phyloP scores from a whole-genome alignment of 2,888 invertebrate genomes.

The Nymphalis urticae region DNA sequence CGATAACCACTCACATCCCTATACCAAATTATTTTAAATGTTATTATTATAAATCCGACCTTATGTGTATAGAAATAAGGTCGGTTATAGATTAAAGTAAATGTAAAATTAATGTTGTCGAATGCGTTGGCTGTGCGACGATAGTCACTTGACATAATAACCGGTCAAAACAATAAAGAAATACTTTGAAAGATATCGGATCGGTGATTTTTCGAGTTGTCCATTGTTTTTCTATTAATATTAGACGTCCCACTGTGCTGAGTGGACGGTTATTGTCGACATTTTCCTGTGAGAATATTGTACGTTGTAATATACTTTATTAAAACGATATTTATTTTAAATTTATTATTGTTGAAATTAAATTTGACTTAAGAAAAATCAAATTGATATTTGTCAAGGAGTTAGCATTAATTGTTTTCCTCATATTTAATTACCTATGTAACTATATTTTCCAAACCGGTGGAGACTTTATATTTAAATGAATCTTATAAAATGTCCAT shows the following conservation, averaged over 20 bases:
- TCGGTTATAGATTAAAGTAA: neutral
- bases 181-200: slow-evolving; percentile 65
- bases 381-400: too few species aligned
- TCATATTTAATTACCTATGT: too few species aligned
- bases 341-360: too few species aligned
- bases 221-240: slow-evolving; percentile 64
- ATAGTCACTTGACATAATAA: slow-evolving; percentile 72
- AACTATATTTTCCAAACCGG: too few species aligned
- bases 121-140: slow-evolving; percentile 54
- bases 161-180: slow-evolving; percentile 71
- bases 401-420: too few species aligned
- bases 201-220: slow-evolving; percentile 63
- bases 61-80: slow-evolving; percentile 42
- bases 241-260: slow-evolving; percentile 48
- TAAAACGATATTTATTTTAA: slow-evolving; percentile 7
- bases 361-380: too few species aligned
- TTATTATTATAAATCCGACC: slow-evolving; percentile 21
- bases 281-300: slow-evolving; percentile 75
- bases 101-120: slow-evolving; percentile 38
- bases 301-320: slow-evolving; percentile 30
- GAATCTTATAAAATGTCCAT: too few species aligned
- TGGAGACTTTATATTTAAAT: too few species aligned
- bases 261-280: slow-evolving; percentile 45
- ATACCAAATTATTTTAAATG: slow-evolving; percentile 39
- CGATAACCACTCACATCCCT: slow-evolving; percentile 69